phyloP scores from a whole-genome alignment of 2,888 invertebrate genomes.

The Andrena bucephala region DNA sequence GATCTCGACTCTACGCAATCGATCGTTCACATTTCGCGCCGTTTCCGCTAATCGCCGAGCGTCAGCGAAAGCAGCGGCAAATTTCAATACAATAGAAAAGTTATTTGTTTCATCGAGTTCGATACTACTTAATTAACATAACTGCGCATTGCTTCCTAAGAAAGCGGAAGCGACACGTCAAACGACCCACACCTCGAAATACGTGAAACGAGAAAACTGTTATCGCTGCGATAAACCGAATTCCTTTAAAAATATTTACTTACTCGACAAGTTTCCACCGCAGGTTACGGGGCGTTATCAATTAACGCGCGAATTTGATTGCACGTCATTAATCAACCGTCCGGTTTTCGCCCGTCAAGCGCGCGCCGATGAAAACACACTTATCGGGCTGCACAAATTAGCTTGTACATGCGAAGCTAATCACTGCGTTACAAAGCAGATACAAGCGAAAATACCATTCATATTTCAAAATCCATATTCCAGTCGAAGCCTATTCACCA shows the following conservation, averaged over 20 bases:
- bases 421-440: not conserved
- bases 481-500: too few relatives aligned
- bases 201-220: not conserved
- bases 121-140: not conserved
- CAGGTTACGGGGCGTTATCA: slow-evolving; percentile 10
- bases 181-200: not conserved
- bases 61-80: not conserved
- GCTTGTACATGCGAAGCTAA: not conserved
- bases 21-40: not conserved
- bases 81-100: not conserved
- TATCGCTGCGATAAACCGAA: not conserved
- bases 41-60: not conserved
- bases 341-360: not conserved
- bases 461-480: not conserved
- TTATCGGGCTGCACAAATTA: not conserved
- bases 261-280: slow-evolving; percentile 12
- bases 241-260: slow-evolving; percentile 18
- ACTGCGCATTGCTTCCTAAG: not conserved
- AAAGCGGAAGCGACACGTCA: not conserved
- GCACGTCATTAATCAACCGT: slow-evolving; percentile 20
- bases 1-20: not conserved
- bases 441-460: too few relatives aligned
- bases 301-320: slow-evolving; percentile 15
- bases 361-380: slow-evolving; percentile 26
- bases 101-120: not conserved